Percentiles rank a stretch among this genome's conserved stretches.
Evolutionary conservation across 2,888 invertebrate genomes (phyloP).

Genomic region (Hydroisotoma schaefferi): DNA sequence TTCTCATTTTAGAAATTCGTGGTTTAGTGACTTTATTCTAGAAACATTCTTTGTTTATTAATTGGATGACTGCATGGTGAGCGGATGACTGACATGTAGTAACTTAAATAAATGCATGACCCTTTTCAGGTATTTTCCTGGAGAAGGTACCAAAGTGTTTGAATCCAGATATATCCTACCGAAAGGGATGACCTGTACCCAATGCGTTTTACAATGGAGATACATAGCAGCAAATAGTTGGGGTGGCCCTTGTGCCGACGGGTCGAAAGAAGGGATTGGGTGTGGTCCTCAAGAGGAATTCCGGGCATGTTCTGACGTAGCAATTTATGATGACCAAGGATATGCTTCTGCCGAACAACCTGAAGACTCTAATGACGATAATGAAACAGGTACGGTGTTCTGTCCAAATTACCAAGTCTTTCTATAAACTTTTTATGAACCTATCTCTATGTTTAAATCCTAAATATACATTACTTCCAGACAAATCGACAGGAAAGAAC

Average conservation of each 20-base stretch:
- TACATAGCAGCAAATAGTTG: conserved; percentile 82
- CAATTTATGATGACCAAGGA: conserved; percentile 61
- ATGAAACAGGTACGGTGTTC: conserved; percentile 40
- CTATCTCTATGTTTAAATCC: neutral
- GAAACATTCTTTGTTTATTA: neutral
- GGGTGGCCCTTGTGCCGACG: conserved; percentile 67
- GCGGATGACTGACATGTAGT: no score
- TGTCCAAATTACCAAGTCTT: neutral
- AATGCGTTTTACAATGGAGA: conserved; percentile 84
- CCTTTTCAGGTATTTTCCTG: conserved; percentile 51
- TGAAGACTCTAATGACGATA: conserved; percentile 51
- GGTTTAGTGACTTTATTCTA: neutral
- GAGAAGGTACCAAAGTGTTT: conserved; percentile 73
- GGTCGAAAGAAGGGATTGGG: conserved; percentile 52
- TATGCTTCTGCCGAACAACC: conserved; percentile 49
- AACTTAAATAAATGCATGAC: no score
- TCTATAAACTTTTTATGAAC: no score
- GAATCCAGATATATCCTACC: conserved; percentile 68
- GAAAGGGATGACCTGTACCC: conserved; percentile 66
- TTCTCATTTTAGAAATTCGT: neutral
- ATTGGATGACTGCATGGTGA: no score
- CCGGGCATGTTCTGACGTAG: conserved; percentile 76
- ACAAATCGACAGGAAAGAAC: conserved; percentile 44
- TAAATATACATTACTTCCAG: conserved; percentile 28
- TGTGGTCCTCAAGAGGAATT: conserved; percentile 56